A percentile compares a stretch with the other conserved stretches of the same genome.
These are phyloP conservation scores for Cepaea hortensis DNA, from an alignment of 2,888 invertebrate species.

Conservation along the genomic window DNA sequence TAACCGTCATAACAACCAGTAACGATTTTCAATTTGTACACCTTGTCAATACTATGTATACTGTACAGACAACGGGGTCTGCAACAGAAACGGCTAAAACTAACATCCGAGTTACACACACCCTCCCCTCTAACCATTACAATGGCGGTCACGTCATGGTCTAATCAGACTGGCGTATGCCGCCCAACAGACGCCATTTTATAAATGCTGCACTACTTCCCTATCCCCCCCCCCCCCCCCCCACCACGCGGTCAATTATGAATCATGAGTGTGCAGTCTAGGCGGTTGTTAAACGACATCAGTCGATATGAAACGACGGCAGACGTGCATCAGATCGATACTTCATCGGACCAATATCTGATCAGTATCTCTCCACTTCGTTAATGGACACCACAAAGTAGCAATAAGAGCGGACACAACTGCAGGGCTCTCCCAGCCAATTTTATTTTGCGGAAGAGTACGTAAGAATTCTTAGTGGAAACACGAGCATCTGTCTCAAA, in stretches of 20 bases:
- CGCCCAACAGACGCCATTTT: no score
- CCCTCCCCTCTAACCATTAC: no score
- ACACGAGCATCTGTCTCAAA: neutral
- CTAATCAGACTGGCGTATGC: no score
- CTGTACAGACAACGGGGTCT: no score
- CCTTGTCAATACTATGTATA: no score
- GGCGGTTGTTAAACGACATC: neutral
- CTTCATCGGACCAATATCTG: constrained; percentile 9
- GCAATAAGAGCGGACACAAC: neutral
- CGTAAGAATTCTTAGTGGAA: neutral
- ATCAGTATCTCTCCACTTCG: constrained; percentile 4
- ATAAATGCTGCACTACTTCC: no score
- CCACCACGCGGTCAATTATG: neutral
- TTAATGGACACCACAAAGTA: neutral
- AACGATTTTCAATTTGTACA: no score
- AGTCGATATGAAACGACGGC: neutral
- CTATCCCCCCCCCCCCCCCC: no score
- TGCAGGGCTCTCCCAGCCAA: neutral
- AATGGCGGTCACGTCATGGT: no score
- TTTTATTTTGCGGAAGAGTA: neutral
- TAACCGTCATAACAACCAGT: no score
- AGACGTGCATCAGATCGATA: constrained; percentile 11
- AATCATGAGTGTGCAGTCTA: neutral
- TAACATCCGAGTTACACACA: no score
- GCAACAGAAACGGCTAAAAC: no score